These are phyloP conservation scores for Microtus montanus DNA, from an alignment of 2,113 vertebrate species.

Conservation along the genomic window DNA sequence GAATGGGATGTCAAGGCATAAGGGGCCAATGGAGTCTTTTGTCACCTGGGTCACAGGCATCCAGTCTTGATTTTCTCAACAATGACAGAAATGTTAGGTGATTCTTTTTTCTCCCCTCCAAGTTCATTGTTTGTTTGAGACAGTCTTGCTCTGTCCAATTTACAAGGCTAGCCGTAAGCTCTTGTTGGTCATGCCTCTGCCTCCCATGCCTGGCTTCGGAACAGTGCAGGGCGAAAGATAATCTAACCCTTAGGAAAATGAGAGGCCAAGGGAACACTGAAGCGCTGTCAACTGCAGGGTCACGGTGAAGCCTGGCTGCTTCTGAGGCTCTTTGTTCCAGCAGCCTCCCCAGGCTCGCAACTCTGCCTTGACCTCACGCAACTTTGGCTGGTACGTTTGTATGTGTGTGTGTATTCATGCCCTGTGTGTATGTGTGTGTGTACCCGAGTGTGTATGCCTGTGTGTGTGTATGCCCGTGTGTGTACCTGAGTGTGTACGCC, in stretches of 20 bases:
- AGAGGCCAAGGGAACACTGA: not conserved
- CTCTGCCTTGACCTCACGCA: not conserved
- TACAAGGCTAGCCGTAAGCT: not conserved
- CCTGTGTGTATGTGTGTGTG: no score
- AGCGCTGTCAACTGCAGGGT: rapidly evolving
- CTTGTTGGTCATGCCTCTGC: not conserved
- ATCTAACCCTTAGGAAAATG: not conserved
- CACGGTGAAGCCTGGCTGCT: not conserved
- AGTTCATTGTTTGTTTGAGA: not conserved
- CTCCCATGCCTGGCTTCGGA: not conserved
- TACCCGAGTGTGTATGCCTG: no score
- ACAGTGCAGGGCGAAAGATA: not conserved
- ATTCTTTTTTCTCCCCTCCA: not conserved
- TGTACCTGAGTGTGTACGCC: no score
- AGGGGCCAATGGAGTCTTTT: not conserved
- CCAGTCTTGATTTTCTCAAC: not conserved
- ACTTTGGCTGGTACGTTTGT: not conserved
- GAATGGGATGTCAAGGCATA: not conserved
- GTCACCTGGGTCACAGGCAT: not conserved
- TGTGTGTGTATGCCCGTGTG: no score
- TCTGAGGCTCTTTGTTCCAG: not conserved
- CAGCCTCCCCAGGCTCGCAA: not conserved
- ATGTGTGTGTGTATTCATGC: no score
- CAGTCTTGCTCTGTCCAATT: not conserved
- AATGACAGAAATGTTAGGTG: not conserved